Evolutionary conservation across 2,797 vertebrate genomes (phyloP), one percentile per base, ranked within the genome.

Genomic region (Enteromius thamalakanensis): DNA sequence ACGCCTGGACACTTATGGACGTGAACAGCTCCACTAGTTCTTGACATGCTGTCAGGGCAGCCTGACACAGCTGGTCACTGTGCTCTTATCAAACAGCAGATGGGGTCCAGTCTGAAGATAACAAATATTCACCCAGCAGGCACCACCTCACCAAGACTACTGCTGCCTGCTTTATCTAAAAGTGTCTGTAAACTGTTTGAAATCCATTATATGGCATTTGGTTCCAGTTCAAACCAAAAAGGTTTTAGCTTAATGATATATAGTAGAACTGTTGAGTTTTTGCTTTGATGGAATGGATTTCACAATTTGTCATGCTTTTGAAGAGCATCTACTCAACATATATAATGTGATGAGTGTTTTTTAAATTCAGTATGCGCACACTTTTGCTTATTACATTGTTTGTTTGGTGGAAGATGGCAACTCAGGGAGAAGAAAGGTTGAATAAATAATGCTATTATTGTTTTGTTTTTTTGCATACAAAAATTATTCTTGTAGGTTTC

Each of bases 1-100:
- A 45, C 37, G 21, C 79, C 58, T 42, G 37, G 53, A 19, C 65
- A 76, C 29, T 79, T 81, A 76, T 23, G 60, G 76, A 87, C 26
- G 42, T 45, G 79, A 82, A 67, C 42, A 51, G 81, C 55, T 86
- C 67, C 80, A 79, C 60, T 78, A 71, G 84, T 69, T 85, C 76
- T 51, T 71, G 85, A 85, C 83, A 86, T 84, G 32, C 81, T 83
- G 84, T 87, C 84, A 82, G 71, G 53, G 62, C 34, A 32, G 86
- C 53, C 83, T 29, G 60, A 51, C 80, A 82, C 74, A 74, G 80
- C 70, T 84, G 79, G 70, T 83, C 79, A 85, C 71, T 77, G 72
- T 68, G 60, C 58, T 67, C 86, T 89, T 86, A 89, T 86, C 88
- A 80, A 68, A 80, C 40, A 49, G 34, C 75, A 70, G 75, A 78